Base-by-base conservation (phyloP, 2,888 invertebrate genomes). In the Drosophila anomelani region DNA sequence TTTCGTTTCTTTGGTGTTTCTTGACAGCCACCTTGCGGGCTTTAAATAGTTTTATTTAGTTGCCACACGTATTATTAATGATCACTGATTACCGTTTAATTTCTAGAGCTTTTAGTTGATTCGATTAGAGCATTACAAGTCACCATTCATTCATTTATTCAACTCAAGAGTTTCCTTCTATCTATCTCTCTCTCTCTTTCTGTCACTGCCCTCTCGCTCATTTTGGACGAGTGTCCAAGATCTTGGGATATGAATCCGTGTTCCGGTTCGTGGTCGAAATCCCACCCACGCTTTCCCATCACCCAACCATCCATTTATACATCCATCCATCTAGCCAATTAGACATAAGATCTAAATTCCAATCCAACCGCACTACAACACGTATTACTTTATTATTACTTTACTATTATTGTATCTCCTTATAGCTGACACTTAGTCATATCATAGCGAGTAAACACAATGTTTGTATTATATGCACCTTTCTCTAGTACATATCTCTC, bases 381-480 rank as follows among this genome's bases (percentile, higher is more conserved):
- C 49, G 49, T 49, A 32, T 32, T 49, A 49, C 49, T 49, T 53
- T 54, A 71, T 58, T 59, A 51, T 59, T 53, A 72, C 34, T 44
- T 59, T 46, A 72, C 26, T 64, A 55, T 62, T 70, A 53, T 53
- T 53, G 64, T 62, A 58, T 73, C 66, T 54, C 64, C 53, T 76
- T 75, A 72, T 83, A 83, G 80, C 73, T 72, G 55, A 74, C 81
- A 71, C 58, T 70, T 86, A 81, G 87, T 76, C 69, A 57, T 82
- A 74, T 64, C 73, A 58, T 59, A 77, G 47, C 71, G 63, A 77
- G 64, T 67, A 70, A 75, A 70, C 32, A 59, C 74, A 62, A 66
- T 77, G 68, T 79, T 73, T 88, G 69, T 79, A 88, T 78, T 88
- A 83, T 86, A 84, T 83, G 88, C 82, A 83, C 88, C 82, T 88